Conservation (phyloP, 2,113 vertebrate genomes). For the Meriones unguiculatus region DNA sequence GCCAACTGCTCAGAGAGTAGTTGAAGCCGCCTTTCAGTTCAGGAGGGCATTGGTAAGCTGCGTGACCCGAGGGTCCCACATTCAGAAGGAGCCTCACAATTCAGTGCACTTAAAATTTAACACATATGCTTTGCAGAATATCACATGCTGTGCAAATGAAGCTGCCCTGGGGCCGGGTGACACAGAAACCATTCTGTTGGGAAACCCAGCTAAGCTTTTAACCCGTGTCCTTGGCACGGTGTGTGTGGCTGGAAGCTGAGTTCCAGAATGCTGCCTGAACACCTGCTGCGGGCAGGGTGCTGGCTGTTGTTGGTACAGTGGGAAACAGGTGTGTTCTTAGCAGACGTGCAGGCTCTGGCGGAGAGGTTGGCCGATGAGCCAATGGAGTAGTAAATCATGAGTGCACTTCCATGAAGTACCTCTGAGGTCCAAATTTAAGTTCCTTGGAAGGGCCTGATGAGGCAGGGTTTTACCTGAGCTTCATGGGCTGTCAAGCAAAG, state of each 20-base stretch:
- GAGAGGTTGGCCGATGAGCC: neutral
- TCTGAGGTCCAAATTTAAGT: neutral
- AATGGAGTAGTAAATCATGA: neutral
- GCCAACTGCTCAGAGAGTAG: neutral
- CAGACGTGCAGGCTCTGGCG: neutral
- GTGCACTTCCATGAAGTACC: neutral
- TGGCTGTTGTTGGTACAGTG: neutral
- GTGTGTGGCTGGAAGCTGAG: neutral
- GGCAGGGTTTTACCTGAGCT: neutral
- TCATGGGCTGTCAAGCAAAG: neutral
- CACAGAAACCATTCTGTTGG: neutral
- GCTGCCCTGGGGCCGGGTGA: neutral
- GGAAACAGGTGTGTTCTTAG: neutral
- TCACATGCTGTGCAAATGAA: neutral
- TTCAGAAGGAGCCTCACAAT: conserved; percentile 17
- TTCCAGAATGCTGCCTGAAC: conserved; percentile 30
- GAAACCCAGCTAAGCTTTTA: conserved; percentile 19
- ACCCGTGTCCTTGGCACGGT: neutral
- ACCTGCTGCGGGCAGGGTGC: neutral
- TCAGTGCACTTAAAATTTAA: neutral
- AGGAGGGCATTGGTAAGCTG: neutral
- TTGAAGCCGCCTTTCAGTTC: neutral
- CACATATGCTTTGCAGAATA: neutral
- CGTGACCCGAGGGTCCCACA: neutral
- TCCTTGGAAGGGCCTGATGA: neutral